Evolutionary conservation across 2,797 vertebrate genomes (phyloP), one percentile per base, ranked within the genome.

Genomic region (Neopelma chrysocephalum): DNA sequence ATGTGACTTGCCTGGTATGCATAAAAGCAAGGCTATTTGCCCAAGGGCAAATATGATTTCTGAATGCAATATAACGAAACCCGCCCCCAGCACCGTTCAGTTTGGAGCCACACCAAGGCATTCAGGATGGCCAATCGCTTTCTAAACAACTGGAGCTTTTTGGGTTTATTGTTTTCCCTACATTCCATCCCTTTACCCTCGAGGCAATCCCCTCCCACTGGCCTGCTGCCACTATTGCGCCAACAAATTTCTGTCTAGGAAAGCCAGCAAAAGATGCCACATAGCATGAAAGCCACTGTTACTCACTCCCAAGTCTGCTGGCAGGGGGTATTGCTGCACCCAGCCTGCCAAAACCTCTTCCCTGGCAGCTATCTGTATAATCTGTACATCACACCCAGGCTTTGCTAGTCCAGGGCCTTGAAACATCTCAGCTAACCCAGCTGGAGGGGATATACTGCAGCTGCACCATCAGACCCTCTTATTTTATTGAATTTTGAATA

Each of bases 401-500:
- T 97, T 93, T 95, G 94, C 96, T 95, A 96, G 96, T 96, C 96
- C 94, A 84, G 83, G 92, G 95, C 95, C 97, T 97, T 95, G 94
- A 98, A 98, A 97, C 89, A 87, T 92, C 80, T 85, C 70, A 31
- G 97, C 94, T 98, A 93, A 96, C 97, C 97, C 98, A 98, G 98
- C 97, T 98, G 98, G 97, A 97, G 96, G 97, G 96, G 96, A 94
- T 95, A 95, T 61, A 94, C 96, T 96, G 97, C 98, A 98, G 97
- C 98, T 98, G 98, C 97, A 97, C 97, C 97, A 98, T 96, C 96
- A 96, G 95, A 95, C 94, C 90, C 97, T 97, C 96, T 97, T 96
- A 97, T 97, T 98, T 98, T 98, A 98, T 96, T 98, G 97, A 98
- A 97, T 98, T 98, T 93, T 97, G 97, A 98, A 97, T 98, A 97